These are phyloP conservation scores for Sarcophaga peregrina DNA, from an alignment of 1,140 invertebrate genomes.

Conservation along the genomic window DNA sequence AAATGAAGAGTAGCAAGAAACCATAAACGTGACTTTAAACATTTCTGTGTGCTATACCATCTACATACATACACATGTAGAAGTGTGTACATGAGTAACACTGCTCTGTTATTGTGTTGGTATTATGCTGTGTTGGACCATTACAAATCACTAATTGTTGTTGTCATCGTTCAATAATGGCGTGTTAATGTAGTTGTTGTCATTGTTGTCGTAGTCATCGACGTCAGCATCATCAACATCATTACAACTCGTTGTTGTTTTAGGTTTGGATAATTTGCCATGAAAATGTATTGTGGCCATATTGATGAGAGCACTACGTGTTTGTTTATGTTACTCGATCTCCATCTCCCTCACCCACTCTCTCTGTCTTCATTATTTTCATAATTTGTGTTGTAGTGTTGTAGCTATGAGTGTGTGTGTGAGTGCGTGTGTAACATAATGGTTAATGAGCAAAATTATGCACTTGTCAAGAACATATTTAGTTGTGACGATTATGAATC, in stretches of 20 bases:
- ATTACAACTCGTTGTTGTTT: neutral
- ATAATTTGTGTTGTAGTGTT: too few species aligned
- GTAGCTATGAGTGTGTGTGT: neutral
- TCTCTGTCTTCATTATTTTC: too few species aligned
- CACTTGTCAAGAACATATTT: neutral
- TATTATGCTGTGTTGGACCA: neutral
- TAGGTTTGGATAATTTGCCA: neutral
- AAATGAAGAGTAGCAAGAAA: too few species aligned
- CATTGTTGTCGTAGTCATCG: too few species aligned
- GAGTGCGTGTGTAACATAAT: neutral
- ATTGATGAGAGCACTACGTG: too few species aligned
- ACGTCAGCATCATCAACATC: too few species aligned
- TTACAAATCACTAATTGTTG: neutral
- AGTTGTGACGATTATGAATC: neutral
- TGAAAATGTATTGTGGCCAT: too few species aligned
- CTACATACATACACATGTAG: too few species aligned
- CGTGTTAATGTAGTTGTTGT: neutral
- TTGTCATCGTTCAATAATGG: neutral
- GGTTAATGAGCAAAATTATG: slow-evolving; percentile 4
- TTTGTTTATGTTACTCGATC: too few species aligned
- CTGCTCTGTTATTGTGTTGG: neutral
- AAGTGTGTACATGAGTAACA: neutral
- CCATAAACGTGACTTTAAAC: too few species aligned
- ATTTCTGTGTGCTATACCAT: too few species aligned
- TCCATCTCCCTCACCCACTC: too few species aligned